These are phyloP conservation scores for Laothoe populi DNA, from an alignment of 2,888 invertebrate genomes.

Conservation along the genomic window DNA sequence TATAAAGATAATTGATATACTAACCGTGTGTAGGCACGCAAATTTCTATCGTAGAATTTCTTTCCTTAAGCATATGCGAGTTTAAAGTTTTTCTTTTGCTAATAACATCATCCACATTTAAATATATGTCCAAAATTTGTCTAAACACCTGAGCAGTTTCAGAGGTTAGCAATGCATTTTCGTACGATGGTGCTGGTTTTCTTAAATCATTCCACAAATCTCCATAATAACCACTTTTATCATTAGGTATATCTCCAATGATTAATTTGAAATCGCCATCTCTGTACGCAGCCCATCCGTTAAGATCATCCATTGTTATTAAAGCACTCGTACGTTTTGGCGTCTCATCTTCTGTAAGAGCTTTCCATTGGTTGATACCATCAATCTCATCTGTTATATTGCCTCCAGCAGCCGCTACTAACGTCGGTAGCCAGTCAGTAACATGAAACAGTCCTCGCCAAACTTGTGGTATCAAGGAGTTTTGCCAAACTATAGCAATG, in stretches of 20 bases:
- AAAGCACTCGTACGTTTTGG: constrained; percentile 74
- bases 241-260: constrained; percentile 47
- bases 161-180: constrained; percentile 47
- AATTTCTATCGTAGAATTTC: constrained; percentile 32
- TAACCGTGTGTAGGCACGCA: constrained; percentile 57
- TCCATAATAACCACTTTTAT: constrained; percentile 47
- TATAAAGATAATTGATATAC: constrained; percentile 26
- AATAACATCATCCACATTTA: constrained; percentile 44
- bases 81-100: constrained; percentile 45
- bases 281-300: constrained; percentile 63
- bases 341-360: constrained; percentile 69
- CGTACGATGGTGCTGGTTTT: constrained; percentile 45
- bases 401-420: constrained; percentile 66
- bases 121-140: constrained; percentile 45
- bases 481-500: constrained; percentile 87
- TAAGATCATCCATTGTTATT: constrained; percentile 79
- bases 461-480: constrained; percentile 81
- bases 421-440: constrained; percentile 92
- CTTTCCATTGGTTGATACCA: constrained; percentile 86
- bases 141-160: constrained; percentile 50
- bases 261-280: constrained; percentile 60
- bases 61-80: constrained; percentile 30
- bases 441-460: constrained; percentile 86
- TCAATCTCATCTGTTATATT: constrained; percentile 71
- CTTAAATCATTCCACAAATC: constrained; percentile 43